Evolutionary conservation across 2,797 vertebrate species (phyloP), one percentile per base, ranked within the genome.

Genomic region (Acanthurus tractus): DNA sequence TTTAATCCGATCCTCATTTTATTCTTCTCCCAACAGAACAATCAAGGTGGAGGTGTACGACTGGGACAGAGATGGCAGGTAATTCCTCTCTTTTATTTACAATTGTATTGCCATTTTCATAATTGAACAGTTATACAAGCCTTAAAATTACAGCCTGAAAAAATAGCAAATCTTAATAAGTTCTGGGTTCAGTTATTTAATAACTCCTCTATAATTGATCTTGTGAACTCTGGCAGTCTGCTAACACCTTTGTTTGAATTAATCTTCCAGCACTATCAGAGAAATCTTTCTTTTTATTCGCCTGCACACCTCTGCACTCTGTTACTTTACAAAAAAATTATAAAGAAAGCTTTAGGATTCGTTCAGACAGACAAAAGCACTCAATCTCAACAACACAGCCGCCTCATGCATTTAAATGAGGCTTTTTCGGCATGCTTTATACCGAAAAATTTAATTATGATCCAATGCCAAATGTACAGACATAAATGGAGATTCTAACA

Each of bases 11-110:
- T 71, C 8, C 2, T 20, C 9, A 40, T 56, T 4, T 70, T 84
- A 4, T 89, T 0, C 38, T 7, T 88, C 10, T 92, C 79, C 63
- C 65, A 70, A 81, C 94, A 97, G 96, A 93, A 96, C 96, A 40
- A 96, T 97, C 87, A 96, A 97, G 89, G 86, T 97, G 7, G 96
- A 97, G 85, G 96, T 97, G n/a, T 96, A 97, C 61, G 96, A 97
- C 81, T 97, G 96, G 96, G 96, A 97, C 88, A 94, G 96, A 95
- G 96, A 97, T 61, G 96, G 96, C 93, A 95, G 96, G 96, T 97
- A 96, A 93, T 83, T 76, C 18, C 18, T 82, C 12, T 40, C 10
- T 45, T 70, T 46, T 53, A 54, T 65, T 46, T 64, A 1, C 17
- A 3, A 18, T 54, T 12, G 0, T 8, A 11, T 54, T 63, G 1